Base-by-base conservation (phyloP, 2,888 invertebrate species). In the Globia sparganii region DNA sequence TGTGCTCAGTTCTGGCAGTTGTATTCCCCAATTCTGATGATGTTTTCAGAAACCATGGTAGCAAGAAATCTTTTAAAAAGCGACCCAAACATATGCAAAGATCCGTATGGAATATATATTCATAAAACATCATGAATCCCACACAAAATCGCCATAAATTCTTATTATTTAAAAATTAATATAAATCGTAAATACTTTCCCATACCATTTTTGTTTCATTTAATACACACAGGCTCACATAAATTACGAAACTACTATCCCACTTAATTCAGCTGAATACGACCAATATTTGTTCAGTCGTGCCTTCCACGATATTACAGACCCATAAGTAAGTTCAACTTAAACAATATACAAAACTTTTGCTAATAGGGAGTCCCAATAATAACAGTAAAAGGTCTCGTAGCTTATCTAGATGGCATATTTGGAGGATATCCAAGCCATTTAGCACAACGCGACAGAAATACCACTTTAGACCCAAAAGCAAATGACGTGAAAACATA, bases 351-450 rank as follows among this genome's bases (percentile, higher is more conserved):
- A 88, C 90, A 89, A 89, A 90, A 89, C 87, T 91, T 91, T 84
- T 89, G 86, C 86, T 91, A 91, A 91, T 91, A 91, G 84, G 88
- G 88, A 84, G 80, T 80, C 91, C 90, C 90, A 91, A 93, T 92
- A 93, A 94, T 93, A 94, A 93, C 93, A 92, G 91, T 93, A 93
- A 94, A 94, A 93, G 93, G 92, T 91, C 91, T 91, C 93, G 89
- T 93, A 91, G 92, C 92, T 94, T 95, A 95, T 95, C 94, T 94
- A 90, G 94, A 94, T 94, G 93, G 93, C 93, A 93, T 94, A 95
- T 94, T 95, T 95, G 95, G 94, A 94, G 91, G 91, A 93, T 92
- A 93, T 95, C 95, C 95, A 94, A 95, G 90, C 94, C 95, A 95
- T 95, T 95, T 94, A 92, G 93, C 92, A 92, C 93, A 91, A 93